Evolutionary conservation across 2,113 vertebrate species (phyloP), one percentile per base, ranked within the genome.

Genomic region (Poeciliopsis retropinna): DNA sequence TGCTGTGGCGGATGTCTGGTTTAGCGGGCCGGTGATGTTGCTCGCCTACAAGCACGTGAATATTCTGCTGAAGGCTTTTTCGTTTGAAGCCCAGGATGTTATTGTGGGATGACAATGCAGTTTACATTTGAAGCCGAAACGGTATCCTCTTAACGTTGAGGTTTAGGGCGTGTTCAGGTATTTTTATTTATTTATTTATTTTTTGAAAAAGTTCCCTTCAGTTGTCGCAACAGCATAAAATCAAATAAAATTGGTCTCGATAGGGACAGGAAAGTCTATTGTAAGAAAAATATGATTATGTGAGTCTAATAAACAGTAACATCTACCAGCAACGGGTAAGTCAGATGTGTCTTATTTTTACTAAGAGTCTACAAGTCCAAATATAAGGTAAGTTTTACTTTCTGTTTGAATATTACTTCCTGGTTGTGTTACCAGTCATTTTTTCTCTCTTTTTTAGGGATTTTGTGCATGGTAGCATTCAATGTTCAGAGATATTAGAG

Each of bases 1-100:
- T 32, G 72, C 76, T 70, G 78, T 64, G 80, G 51, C 57, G 60
- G 71, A 34, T 32, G 78, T 78, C 71, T 83, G 72, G 70, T 64
- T 44, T 29, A 61, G 64, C 34, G 67, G 78, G 66, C 32, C 29
- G 61, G 65, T 44, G 67, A 27, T 69, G 76, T 13, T 30, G n/a
- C 68, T 70, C 1, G 67, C 78, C 60, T 63, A 54, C 66, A 30
- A 67, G 74, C 12, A 12, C 15, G 69, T 64, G 31, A 31, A 5
- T 14, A 62, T 60, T 39, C 12, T 51, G 41, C 70, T 32, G 65
- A 39, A 32, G 34, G 67, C 27, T 47, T 71, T 62, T 60, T 54
- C 54, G 41, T 60, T 68, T 31, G 37, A 78, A 51, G 14, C 37
- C 5, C n/a, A 28, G 57, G 44, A 77, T 12, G 60, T 72, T 74